phyloP scores from a whole-genome alignment of 2,797 vertebrate species.

The Lepus oiostolus region DNA sequence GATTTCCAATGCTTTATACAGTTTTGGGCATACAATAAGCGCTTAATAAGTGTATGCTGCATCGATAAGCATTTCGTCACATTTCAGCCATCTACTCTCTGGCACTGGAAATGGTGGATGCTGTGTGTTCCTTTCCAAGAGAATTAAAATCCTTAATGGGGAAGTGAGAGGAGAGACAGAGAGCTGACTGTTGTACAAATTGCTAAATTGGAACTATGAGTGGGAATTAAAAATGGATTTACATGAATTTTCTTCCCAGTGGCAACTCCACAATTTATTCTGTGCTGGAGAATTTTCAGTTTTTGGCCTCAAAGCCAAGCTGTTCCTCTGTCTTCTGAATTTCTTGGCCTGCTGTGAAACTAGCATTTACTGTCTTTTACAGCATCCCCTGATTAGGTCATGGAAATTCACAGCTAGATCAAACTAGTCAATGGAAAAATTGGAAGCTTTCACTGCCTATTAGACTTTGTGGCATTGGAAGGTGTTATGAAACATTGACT shows the following conservation, averaged over 20 bases:
- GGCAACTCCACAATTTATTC: slow-evolving; percentile 78
- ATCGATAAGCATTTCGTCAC: slow-evolving; percentile 33
- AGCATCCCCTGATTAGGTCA: slow-evolving; percentile 77
- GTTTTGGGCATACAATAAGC: slow-evolving; percentile 58
- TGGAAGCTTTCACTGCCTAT: slow-evolving; percentile 68
- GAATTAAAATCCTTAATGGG: slow-evolving; percentile 71
- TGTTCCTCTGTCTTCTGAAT: slow-evolving; percentile 80
- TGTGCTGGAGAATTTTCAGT: slow-evolving; percentile 78
- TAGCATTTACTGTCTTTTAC: slow-evolving; percentile 76
- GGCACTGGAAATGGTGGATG: slow-evolving; percentile 40
- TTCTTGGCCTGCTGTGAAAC: slow-evolving; percentile 78
- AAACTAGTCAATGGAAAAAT: slow-evolving; percentile 79
- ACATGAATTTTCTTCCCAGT: slow-evolving; percentile 78
- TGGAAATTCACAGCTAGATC: slow-evolving; percentile 85
- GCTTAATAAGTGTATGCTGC: slow-evolving; percentile 52
- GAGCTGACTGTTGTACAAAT: slow-evolving; percentile 65
- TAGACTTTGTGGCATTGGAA: slow-evolving; percentile 53
- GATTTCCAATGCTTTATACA: slow-evolving; percentile 7
- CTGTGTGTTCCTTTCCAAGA: slow-evolving; percentile 71
- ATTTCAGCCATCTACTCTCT: slow-evolving; percentile 48
- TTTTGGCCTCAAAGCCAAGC: slow-evolving; percentile 77
- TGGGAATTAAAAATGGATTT: slow-evolving; percentile 80
- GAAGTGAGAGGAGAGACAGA: slow-evolving; percentile 67
- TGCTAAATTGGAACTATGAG: slow-evolving; percentile 77
- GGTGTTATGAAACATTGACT: slow-evolving; percentile 57